phyloP scores from a whole-genome alignment of 1,140 invertebrate genomes.

The Phocides pigmalion region DNA sequence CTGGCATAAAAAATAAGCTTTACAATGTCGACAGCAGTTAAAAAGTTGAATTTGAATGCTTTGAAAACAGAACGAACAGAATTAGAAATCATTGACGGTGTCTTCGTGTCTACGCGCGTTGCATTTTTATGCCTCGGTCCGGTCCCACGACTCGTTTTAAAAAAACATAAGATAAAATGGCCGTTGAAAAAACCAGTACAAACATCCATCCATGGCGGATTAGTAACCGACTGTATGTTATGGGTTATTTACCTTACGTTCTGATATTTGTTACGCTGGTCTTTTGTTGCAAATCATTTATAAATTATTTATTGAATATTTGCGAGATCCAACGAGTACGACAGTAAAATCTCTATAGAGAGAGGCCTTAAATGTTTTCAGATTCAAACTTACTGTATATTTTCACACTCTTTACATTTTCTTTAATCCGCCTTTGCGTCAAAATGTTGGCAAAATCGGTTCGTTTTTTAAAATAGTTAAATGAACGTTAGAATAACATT shows the following conservation, averaged over 20 bases:
- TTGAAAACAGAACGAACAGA: conserved; percentile 39
- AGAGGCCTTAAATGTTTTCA: too few relatives aligned
- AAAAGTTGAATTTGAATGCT: conserved; percentile 30
- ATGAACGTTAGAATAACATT: too few relatives aligned
- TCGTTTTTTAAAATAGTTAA: too few relatives aligned
- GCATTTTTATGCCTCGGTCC: conserved; percentile 53
- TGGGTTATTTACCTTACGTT: conserved; percentile 41
- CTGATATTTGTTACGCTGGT: conserved; percentile 17
- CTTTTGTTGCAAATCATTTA: neutral
- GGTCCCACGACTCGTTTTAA: conserved; percentile 49
- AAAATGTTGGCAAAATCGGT: too few relatives aligned
- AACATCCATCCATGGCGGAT: conserved; percentile 22
- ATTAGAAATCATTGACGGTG: conserved; percentile 41
- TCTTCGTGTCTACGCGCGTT: conserved; percentile 47
- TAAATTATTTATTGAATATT: neutral
- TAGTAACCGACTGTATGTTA: conserved; percentile 27
- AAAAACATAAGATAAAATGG: conserved; percentile 55
- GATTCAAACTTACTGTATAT: too few relatives aligned
- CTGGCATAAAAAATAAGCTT: conserved; percentile 9
- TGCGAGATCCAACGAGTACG: too few relatives aligned
- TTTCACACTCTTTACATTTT: too few relatives aligned
- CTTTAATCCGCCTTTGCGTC: too few relatives aligned
- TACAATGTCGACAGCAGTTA: conserved; percentile 11
- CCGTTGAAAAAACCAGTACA: conserved; percentile 43
- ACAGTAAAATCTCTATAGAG: too few relatives aligned